Percentiles rank a stretch among this genome's conserved stretches.
Evolutionary conservation across 2,888 invertebrate species (phyloP).

Genomic region (Apotomis betuletana): DNA sequence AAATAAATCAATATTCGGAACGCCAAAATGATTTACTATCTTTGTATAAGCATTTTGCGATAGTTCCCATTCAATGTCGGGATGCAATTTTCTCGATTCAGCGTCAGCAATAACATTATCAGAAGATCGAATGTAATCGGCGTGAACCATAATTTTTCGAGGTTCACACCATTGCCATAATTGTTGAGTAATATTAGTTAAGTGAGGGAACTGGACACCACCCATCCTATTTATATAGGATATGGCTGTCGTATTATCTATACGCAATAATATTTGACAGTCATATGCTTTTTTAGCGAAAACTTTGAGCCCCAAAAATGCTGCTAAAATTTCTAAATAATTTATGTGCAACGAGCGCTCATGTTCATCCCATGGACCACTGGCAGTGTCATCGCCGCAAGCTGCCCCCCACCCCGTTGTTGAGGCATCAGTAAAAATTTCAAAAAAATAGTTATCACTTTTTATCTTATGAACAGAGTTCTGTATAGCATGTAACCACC

Average conservation of each 20-base stretch:
- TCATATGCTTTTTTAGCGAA: neutral
- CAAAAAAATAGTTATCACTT: conserved; percentile 3
- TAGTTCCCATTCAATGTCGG: conserved; percentile 11
- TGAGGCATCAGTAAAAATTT: neutral
- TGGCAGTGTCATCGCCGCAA: neutral
- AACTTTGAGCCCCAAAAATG: conserved; percentile 8
- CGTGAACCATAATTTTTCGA: conserved; percentile 1
- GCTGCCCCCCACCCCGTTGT: conserved; percentile 3
- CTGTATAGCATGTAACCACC: conserved; percentile 12
- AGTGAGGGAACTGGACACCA: neutral
- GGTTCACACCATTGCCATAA: conserved; percentile 15
- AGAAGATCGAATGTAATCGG: conserved; percentile 10
- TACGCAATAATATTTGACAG: neutral
- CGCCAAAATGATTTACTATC: conserved; percentile 4
- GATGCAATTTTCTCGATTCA: conserved; percentile 12
- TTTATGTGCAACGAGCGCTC: neutral
- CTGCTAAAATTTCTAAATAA: conserved; percentile 14
- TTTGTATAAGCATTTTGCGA: neutral
- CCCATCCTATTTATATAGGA: no score
- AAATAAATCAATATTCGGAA: conserved; percentile 10
- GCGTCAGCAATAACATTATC: conserved; percentile 24
- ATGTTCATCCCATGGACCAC: neutral
- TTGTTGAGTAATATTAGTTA: neutral
- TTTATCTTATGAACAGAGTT: conserved; percentile 6
- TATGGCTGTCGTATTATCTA: no score